A percentile compares a stretch with the other conserved stretches of the same genome.
These are phyloP conservation scores for Drosophila nebulosa DNA, from an alignment of 1,140 invertebrate species.

Conservation along the genomic window DNA sequence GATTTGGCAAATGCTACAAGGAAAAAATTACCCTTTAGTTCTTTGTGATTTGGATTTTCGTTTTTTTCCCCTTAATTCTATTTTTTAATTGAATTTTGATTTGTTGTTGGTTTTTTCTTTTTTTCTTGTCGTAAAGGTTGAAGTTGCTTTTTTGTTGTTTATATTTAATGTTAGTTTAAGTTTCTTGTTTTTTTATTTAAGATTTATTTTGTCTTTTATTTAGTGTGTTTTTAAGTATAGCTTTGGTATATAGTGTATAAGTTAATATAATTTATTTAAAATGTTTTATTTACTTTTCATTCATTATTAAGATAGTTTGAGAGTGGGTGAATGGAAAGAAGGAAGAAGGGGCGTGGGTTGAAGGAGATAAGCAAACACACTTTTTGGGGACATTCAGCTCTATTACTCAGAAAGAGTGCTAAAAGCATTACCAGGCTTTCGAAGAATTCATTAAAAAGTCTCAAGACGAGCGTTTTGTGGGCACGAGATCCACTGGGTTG, in stretches of 20 bases:
- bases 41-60: not conserved
- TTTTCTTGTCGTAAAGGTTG: not conserved
- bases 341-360: not conserved
- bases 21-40: constrained; percentile 17
- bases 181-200: not conserved
- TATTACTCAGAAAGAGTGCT: no score
- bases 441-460: no score
- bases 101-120: not conserved
- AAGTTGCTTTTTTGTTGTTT: not conserved
- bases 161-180: not conserved
- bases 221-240: not conserved
- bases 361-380: not conserved
- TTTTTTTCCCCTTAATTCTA: constrained; percentile 34
- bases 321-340: not conserved
- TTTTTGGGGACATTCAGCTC: no score
- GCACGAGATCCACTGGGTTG: no score
- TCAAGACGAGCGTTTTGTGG: no score
- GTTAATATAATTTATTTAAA: not conserved
- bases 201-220: not conserved
- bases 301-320: not conserved
- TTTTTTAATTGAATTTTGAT: constrained; percentile 38
- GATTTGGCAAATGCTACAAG: constrained; percentile 4
- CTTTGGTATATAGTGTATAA: not conserved
- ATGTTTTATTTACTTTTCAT: not conserved
- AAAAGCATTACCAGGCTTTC: no score